These are phyloP conservation scores for Chloebia gouldiae DNA, from an alignment of 2,113 vertebrate genomes.

Conservation along the genomic window DNA sequence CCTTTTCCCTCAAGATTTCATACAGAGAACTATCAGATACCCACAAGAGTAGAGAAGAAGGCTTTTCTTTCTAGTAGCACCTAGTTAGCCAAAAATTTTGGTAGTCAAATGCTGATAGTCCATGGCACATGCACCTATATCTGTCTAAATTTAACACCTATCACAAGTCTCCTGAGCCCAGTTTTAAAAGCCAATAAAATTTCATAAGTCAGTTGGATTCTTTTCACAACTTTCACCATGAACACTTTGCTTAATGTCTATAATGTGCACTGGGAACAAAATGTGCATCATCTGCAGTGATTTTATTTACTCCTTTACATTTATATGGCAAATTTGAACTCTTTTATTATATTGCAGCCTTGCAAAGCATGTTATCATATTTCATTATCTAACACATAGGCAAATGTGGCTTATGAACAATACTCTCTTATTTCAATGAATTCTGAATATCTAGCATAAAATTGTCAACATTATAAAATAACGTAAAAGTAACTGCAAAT, in stretches of 20 bases:
- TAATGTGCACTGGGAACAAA: neutral
- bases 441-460: conserved; percentile 32
- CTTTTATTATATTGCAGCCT: conserved; percentile 12
- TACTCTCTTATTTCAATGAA: conserved; percentile 44
- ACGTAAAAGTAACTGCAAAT: conserved; percentile 29
- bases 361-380: conserved; percentile 37
- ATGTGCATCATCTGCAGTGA: neutral
- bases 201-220: neutral
- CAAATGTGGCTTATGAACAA: conserved; percentile 37
- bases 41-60: neutral
- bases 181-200: neutral
- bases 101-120: neutral
- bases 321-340: conserved; percentile 18
- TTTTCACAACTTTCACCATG: neutral
- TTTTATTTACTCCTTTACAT: conserved; percentile 40
- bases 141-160: neutral
- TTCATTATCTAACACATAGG: conserved; percentile 47
- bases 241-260: neutral
- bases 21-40: neutral
- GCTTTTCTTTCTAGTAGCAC: neutral
- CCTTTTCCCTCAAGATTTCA: neutral
- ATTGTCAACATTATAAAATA: conserved; percentile 29
- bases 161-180: neutral
- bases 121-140: accelerated
- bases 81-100: neutral